phyloP scores from a whole-genome alignment of 1,140 invertebrate species.

The Drosophila chauvacae region DNA sequence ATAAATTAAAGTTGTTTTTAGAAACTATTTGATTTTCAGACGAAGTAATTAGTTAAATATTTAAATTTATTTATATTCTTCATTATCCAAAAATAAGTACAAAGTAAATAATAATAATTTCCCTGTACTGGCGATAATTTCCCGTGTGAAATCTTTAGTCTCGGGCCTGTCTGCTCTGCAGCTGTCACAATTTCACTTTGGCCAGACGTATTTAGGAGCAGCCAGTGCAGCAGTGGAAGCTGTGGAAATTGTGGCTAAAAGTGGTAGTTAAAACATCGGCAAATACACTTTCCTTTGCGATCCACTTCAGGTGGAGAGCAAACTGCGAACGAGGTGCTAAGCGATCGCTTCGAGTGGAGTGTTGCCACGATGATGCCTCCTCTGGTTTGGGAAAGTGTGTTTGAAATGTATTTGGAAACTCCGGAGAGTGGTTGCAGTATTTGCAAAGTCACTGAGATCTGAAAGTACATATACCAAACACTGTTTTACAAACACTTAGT shows the following conservation, averaged over 20 bases:
- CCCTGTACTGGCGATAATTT: neutral
- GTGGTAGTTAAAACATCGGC: constrained; percentile 44
- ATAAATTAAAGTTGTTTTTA: neutral
- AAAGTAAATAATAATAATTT: neutral
- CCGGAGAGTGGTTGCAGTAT: neutral
- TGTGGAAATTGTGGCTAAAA: constrained; percentile 4
- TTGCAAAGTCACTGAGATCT: constrained; percentile 3
- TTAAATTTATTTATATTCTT: too few species aligned
- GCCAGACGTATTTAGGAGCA: constrained; percentile 56
- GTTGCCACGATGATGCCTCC: constrained; percentile 9
- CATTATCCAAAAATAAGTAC: too few species aligned
- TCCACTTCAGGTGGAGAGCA: constrained; percentile 29
- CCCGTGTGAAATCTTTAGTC: constrained; percentile 22
- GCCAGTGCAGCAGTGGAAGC: constrained; percentile 6
- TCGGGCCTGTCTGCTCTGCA: constrained; percentile 61
- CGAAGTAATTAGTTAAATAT: neutral
- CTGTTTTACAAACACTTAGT: neutral
- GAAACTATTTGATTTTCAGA: neutral
- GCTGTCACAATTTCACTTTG: constrained; percentile 75
- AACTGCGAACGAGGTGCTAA: constrained; percentile 38
- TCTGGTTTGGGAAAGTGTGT: constrained; percentile 3
- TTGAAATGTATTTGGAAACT: constrained; percentile 12
- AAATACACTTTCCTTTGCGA: constrained; percentile 55
- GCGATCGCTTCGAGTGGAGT: constrained; percentile 16
- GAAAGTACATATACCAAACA: neutral